Evolutionary conservation across 1,140 invertebrate genomes (phyloP), one percentile per base, ranked within the genome.

Genomic region (Halotydeus destructor): DNA sequence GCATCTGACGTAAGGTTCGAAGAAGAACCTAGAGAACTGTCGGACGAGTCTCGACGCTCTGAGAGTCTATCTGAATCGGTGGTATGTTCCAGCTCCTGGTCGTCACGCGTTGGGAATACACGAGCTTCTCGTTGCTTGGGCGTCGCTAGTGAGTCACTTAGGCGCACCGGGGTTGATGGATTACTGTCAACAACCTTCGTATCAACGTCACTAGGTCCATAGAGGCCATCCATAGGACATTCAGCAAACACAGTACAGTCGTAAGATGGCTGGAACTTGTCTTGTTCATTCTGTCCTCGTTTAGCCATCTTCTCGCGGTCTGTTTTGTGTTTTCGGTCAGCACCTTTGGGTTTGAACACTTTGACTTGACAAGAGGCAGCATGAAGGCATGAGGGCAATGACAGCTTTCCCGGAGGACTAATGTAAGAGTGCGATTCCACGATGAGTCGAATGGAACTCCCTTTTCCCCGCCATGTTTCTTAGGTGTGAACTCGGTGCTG

Each of bases 391-490:
- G 25, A 22, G 1, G 33, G 28, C 0, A 27, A 34, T 47, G 44
- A 43, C 36, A 50, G 45, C 40, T 52, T 35, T 64, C 58, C n/a
- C 50, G 52, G n/a, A 49, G 70, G 65, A 37, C 75, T 63, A 59
- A 46, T 41, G 5, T 43, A 37, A 8, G 44, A 31, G 43, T 59
- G 61, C 1, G 62, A 62, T 38, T 65, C 63, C 16, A 94, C 79
- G 61, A 93, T 83, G 46, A 96, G 77, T 18, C 88, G 70, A 63
- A 94, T 22, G 88, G 88, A 9, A 94, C 86, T 5, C 88, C 89
- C 59, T 94, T 94, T 60, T 94, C 88, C 3, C 89, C 88, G 22
- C 89, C 89, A 61, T 96, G 89, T 58, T 94, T 94, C 57, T 93
- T 93, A 1, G 85, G 82, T 1, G 89, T 94, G 57, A 96, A 96